phyloP scores from a whole-genome alignment of 2,888 invertebrate species.

The Phytoseiulus persimilis region DNA sequence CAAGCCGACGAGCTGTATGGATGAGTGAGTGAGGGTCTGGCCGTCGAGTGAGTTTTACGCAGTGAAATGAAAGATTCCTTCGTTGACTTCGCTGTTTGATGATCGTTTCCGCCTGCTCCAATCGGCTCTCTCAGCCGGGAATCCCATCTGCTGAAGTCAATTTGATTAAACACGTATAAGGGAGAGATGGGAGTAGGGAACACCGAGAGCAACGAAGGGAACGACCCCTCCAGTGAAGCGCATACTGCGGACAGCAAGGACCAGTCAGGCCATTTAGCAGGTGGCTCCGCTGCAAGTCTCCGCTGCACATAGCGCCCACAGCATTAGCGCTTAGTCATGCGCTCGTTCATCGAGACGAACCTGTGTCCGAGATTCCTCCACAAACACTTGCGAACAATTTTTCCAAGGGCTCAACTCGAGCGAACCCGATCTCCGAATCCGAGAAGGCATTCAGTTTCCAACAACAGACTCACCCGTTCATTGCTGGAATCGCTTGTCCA shows the following conservation, averaged over 20 bases:
- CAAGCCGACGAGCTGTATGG: no score
- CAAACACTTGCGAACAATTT: neutral
- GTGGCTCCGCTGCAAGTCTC: neutral
- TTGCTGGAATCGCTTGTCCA: no score
- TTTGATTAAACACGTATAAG: slow-evolving; percentile 27
- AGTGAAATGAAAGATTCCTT: neutral
- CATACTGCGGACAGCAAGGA: neutral
- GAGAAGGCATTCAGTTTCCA: neutral
- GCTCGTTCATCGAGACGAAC: neutral
- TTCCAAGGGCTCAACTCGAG: no score
- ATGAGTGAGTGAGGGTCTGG: no score
- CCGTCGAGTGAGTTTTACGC: neutral
- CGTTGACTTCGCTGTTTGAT: neutral
- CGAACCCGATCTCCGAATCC: neutral
- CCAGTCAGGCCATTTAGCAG: neutral
- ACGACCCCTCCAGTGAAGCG: slow-evolving; percentile 13
- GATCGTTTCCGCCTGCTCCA: neutral
- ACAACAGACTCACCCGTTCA: no score
- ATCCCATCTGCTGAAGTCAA: slow-evolving; percentile 33
- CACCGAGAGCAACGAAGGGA: neutral
- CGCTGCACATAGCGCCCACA: neutral
- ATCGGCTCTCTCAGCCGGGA: neutral
- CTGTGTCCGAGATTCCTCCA: neutral
- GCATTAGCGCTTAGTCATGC: neutral
- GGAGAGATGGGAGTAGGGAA: neutral